Evolutionary conservation across 92 coral and sea anemone genomes (phyloP), one percentile per base, ranked within the genome.

Genomic region (Palythoa heliodiscus): DNA sequence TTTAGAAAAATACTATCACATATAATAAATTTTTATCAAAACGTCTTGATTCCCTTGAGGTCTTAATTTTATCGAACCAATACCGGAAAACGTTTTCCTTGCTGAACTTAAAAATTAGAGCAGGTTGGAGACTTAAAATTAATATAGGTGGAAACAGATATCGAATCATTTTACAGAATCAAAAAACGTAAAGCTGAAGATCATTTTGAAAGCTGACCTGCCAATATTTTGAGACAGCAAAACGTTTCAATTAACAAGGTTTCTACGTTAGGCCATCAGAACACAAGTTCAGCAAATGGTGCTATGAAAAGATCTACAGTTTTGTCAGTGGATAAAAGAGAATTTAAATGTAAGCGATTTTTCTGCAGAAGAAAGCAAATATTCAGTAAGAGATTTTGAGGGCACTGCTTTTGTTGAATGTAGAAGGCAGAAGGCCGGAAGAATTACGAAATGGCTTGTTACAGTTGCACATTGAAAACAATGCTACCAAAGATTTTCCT

Each of bases 161-260:
- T 60, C 89, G 20, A 83, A 86, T 4, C 85, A 25, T 50, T 76
- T 87, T 39, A 87, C 66, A 64, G 58, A 57, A 52, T 83, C 87
- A 14, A 87, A 87, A 82, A 39, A 35, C 24, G 23, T 3, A 15
- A 89, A 73, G 22, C 74, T 94, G 39, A 57, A 72, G 82, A 73
- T 74, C 64, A 68, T 93, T 20, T 55, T 95, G 23, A 52, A 52
- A 4, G 89, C 86, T 48, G 88, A 87, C 79, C 73, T 95, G 25
- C 93, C 92, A 19, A 66, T 95, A 0, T 24, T 52, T n/a, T 95
- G 98, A 14, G 91, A 89, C 68, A 91, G 98, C 37, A 66, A 75
- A 24, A 82, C 82, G 16, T n/a, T 91, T 24, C 20, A 11, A 9
- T 22, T 87, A 1, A 58, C 64, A 19, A 89, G 76, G 17, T 67